Base-by-base conservation (phyloP, 2,888 invertebrate genomes). In the Oligia latruncula region DNA sequence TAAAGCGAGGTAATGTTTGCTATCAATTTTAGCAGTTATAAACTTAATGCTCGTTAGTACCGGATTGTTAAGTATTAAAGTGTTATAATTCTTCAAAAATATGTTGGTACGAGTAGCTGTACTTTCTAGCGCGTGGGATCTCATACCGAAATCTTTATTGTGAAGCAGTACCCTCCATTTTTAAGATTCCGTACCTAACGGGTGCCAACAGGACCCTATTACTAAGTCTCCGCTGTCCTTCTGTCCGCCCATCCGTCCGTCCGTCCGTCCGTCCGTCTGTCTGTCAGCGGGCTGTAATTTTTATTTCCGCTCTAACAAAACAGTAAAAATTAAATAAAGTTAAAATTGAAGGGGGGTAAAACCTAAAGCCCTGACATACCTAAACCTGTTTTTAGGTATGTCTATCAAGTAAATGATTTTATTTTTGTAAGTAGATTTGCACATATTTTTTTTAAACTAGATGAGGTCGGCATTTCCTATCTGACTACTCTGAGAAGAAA, bases 1-100 rank as follows among this genome's bases (percentile, higher is more conserved):
- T 92, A 91, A 92, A 91, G 77, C 82, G 78, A 78, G 85, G 84
- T 89, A 88, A 89, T 89, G 83, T 82, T 72, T 64, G 29, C 20
- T 84, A 60, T 23, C 23, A 46, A 64, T 72, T 74, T 71, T 23
- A 40, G 23, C 62, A 60, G 29, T 40, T 40, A 40, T 66, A 15
- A 43, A 35, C 17, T 68, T 46, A 68, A 68, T 68, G 67, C 72
- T 77, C 83, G 77, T 71, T 78, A 74, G 85, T 78, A 78, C 77
- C 70, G 79, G 62, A 72, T 83, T 78, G 79, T 87, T 83, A 64
- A 75, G 15, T 52, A 60, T 67, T 11, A 81, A 81, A 43, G 75
- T 82, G 52, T 62, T 52, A 82, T 82, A 75, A 67, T 74, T 82
- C 15, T 67, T 60, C 3, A 13, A 46, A 75, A 67, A 13, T 80